Evolutionary conservation across 2,113 vertebrate genomes (phyloP).

Genomic region (Rhynchopsitta pachyrhyncha): DNA sequence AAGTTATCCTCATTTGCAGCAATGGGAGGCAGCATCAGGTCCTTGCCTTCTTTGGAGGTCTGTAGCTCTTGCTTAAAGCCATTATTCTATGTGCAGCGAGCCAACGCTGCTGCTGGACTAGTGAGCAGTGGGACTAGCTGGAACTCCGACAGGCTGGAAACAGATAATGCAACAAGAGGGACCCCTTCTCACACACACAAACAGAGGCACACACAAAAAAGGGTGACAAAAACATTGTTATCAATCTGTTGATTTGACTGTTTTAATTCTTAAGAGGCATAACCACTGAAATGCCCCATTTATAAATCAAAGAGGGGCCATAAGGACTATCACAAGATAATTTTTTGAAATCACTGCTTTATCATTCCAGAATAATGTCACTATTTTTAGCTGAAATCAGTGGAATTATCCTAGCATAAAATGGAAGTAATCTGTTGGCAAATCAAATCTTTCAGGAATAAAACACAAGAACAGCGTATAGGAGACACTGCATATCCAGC

Average conservation of each 20-base stretch:
- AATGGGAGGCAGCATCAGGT: background rate
- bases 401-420: background rate
- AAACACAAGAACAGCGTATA: background rate
- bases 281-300: background rate
- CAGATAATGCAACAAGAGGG: background rate
- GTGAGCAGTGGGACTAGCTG: background rate
- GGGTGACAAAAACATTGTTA: background rate
- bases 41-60: background rate
- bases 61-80: background rate
- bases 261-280: background rate
- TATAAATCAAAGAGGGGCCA: background rate
- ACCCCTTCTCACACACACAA: accelerated
- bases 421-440: background rate
- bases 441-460: background rate
- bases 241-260: background rate
- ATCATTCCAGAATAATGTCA: background rate
- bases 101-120: background rate
- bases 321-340: background rate
- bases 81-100: background rate
- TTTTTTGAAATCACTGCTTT: background rate
- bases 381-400: background rate
- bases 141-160: background rate
- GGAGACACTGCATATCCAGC: accelerated
- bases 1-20: background rate
- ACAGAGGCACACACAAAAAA: background rate